These are phyloP conservation scores for Notocelia uddmanniana DNA, from an alignment of 2,888 invertebrate genomes.

Conservation along the genomic window DNA sequence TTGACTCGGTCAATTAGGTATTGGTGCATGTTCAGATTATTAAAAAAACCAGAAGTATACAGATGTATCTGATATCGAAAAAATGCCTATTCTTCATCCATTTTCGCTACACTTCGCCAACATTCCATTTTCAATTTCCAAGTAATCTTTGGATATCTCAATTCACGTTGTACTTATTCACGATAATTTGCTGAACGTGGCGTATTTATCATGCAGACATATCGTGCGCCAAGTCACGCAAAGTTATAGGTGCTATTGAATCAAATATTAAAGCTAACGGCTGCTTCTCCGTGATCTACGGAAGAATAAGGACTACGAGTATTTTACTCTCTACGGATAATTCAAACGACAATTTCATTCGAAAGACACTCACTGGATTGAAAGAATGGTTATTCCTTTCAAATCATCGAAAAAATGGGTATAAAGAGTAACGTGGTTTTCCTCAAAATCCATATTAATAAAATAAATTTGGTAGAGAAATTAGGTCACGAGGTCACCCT, in stretches of 20 bases:
- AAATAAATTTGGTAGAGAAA: too few species aligned
- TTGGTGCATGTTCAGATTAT: too few species aligned
- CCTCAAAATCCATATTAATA: too few species aligned
- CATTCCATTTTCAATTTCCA: background rate
- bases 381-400: background rate
- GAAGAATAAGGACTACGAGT: background rate
- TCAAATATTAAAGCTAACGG: slow-evolving; percentile 47
- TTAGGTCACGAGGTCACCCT: too few species aligned
- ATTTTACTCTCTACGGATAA: slow-evolving; percentile 11
- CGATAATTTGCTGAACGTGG: slow-evolving; percentile 46
- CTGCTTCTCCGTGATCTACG: slow-evolving; percentile 28
- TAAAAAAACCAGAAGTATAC: too few species aligned
- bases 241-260: slow-evolving; percentile 37
- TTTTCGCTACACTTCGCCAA: too few species aligned
- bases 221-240: background rate
- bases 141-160: slow-evolving; percentile 7
- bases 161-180: slow-evolving; percentile 47
- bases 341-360: slow-evolving; percentile 2
- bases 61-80: too few species aligned
- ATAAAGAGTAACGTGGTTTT: too few species aligned
- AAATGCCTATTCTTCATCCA: too few species aligned
- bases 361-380: background rate
- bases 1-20: too few species aligned
- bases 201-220: slow-evolving; percentile 32
- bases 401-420: too few species aligned